A percentile compares a stretch with the other conserved stretches of the same genome.
Evolutionary conservation across 1,140 invertebrate species (phyloP).

Genomic region (Lamellibrachia luymesi): DNA sequence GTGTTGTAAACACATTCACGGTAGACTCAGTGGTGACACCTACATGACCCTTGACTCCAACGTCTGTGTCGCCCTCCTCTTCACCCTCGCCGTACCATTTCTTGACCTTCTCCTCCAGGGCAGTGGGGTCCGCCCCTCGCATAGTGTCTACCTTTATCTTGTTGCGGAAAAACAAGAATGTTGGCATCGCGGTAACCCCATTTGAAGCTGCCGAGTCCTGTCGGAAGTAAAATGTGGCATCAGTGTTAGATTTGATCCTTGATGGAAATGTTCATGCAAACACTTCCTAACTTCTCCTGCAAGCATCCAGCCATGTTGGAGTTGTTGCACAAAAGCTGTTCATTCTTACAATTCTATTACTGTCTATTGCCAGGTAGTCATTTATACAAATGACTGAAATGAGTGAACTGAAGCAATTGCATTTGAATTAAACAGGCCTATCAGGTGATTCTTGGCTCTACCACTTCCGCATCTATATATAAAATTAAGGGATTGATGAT

Average conservation of each 20-base stretch:
- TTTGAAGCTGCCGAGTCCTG: conserved; percentile 78
- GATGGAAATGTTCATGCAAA: neutral
- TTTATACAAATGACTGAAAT: too few species aligned
- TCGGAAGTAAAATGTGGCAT: neutral
- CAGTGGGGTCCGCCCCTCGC: conserved; percentile 69
- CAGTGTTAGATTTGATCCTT: too few species aligned
- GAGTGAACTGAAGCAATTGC: too few species aligned
- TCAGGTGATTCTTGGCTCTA: too few species aligned
- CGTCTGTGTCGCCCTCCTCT: conserved; percentile 32
- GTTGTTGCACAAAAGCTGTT: neutral
- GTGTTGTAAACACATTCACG: conserved; percentile 8
- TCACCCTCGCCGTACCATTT: conserved; percentile 74
- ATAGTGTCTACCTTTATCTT: conserved; percentile 55
- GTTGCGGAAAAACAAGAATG: conserved; percentile 94
- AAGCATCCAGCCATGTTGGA: neutral
- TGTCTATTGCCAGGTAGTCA: too few species aligned
- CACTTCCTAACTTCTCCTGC: conserved; percentile 15
- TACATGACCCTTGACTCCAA: conserved; percentile 30
- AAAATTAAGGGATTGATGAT: too few species aligned
- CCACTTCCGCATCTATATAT: too few species aligned
- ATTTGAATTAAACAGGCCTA: too few species aligned
- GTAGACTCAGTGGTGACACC: conserved; percentile 1
- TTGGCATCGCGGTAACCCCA: conserved; percentile 93
- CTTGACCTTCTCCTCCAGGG: conserved; percentile 84
- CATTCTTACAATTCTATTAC: neutral